A percentile compares a stretch with the other conserved stretches of the same genome.
These are phyloP conservation scores for Oscheius sp. DNA, from an alignment of 1,140 invertebrate genomes.

Conservation along the genomic window DNA sequence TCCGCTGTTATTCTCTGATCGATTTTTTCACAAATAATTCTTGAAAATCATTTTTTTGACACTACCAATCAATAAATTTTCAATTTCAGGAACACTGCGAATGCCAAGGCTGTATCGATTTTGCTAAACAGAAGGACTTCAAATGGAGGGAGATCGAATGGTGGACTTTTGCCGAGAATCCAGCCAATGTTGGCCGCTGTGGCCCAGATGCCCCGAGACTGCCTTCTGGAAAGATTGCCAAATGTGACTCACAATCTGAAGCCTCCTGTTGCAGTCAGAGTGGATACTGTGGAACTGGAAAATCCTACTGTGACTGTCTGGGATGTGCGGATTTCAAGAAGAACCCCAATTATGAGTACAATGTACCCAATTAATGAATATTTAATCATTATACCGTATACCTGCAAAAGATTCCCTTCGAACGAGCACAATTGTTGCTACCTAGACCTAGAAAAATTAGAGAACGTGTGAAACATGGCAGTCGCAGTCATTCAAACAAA, in stretches of 20 bases:
- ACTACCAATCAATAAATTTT: background rate
- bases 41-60: too few relatives aligned
- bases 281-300: conserved; percentile 40
- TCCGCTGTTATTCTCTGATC: too few relatives aligned
- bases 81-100: conserved; percentile 39
- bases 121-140: conserved; percentile 39
- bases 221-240: conserved; percentile 43
- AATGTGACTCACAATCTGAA: conserved; percentile 44
- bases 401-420: too few relatives aligned
- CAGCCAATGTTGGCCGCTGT: conserved; percentile 49
- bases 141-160: conserved; percentile 39
- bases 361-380: too few relatives aligned
- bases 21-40: too few relatives aligned
- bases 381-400: too few relatives aligned
- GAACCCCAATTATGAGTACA: conserved; percentile 34
- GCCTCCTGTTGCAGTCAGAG: conserved; percentile 34
- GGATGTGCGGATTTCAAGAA: conserved; percentile 50
- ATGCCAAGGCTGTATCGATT: conserved; percentile 50
- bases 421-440: too few relatives aligned
- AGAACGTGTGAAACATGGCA: too few relatives aligned
- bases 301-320: conserved; percentile 44
- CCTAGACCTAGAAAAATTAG: too few relatives aligned
- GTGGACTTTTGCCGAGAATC: conserved; percentile 46
- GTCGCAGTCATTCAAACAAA: too few relatives aligned
- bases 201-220: conserved; percentile 46